Base-by-base conservation (phyloP, 2,888 invertebrate genomes). In the Tiliacea citrago region DNA sequence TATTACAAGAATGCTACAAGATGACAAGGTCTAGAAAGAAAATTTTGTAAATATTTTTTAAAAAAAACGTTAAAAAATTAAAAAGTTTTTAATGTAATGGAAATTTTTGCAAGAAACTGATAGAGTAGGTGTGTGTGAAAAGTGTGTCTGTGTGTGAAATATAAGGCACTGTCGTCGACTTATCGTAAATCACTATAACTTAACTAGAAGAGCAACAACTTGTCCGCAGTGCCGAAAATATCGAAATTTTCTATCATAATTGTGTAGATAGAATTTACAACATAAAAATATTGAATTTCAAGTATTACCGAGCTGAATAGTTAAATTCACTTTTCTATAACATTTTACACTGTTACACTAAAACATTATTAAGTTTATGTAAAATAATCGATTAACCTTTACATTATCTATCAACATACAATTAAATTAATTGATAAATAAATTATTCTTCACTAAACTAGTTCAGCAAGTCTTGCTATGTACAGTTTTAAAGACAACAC, bases 41-140 rank as follows among this genome's bases (percentile, higher is more conserved):
- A 84, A 79, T 85, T 91, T 92, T 95, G 95, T 95, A 94, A 93
- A 94, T 94, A 94, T 94, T 94, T 94, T 93, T 93, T 92, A 90
- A 91, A 88, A n/a, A 86, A 84, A 87, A 82, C 73, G 21, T 85
- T 88, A 88, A 84, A 84, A 86, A 85, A 74, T 76, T 68, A 82
- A 91, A 89, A 90, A 70, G 90, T 93, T 92, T 90, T 89, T 89
- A 89, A 87, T 88, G 88, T 88, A 91, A 90, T 90, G 85, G 84
- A 89, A 85, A 77, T 80, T 86, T 91, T 93, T 91, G 88, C 87
- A 88, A 90, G 86, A 89, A 90, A 90, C 86, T 90, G 89, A 90
- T 91, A 90, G 88, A 86, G 81, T 80, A 68, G 81, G 53, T 88
- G 82, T 88, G 77, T 79, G 86, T 85, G 82, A 78, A 66, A 68